Conservation (phyloP, 2,888 invertebrate genomes). For the Melangyna quadrimaculata region DNA sequence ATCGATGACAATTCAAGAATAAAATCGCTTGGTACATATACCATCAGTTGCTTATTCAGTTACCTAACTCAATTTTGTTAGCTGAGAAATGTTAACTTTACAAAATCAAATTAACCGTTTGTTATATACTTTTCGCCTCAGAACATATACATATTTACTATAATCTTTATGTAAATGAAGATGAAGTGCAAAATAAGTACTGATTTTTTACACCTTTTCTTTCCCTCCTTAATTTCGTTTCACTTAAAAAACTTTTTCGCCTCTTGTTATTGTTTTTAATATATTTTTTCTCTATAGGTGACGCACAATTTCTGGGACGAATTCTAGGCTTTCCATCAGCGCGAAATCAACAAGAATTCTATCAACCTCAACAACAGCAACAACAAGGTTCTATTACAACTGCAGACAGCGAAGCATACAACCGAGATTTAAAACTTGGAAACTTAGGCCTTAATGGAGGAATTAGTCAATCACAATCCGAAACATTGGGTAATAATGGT, state of each 20-base stretch:
- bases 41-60: too few species aligned
- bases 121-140: too few species aligned
- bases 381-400: conserved; percentile 75
- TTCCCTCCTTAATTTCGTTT: too few species aligned
- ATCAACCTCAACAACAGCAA: neutral
- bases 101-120: too few species aligned
- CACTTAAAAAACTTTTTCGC: neutral
- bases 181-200: too few species aligned
- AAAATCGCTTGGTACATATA: too few species aligned
- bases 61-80: too few species aligned
- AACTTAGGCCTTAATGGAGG: conserved; percentile 71
- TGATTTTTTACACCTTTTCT: too few species aligned
- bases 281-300: neutral
- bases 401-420: conserved; percentile 75
- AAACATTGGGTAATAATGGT: conserved; percentile 75
- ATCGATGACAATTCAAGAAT: too few species aligned
- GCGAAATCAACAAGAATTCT: conserved; percentile 13
- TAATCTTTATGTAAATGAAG: too few species aligned
- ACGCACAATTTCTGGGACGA: neutral
- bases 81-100: too few species aligned
- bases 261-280: neutral
- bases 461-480: conserved; percentile 75
- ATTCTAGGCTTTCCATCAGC: neutral
- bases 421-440: conserved; percentile 52
- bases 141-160: too few species aligned